Base-by-base conservation (phyloP, 2,113 vertebrate genomes). In the Malurus melanocephalus region DNA sequence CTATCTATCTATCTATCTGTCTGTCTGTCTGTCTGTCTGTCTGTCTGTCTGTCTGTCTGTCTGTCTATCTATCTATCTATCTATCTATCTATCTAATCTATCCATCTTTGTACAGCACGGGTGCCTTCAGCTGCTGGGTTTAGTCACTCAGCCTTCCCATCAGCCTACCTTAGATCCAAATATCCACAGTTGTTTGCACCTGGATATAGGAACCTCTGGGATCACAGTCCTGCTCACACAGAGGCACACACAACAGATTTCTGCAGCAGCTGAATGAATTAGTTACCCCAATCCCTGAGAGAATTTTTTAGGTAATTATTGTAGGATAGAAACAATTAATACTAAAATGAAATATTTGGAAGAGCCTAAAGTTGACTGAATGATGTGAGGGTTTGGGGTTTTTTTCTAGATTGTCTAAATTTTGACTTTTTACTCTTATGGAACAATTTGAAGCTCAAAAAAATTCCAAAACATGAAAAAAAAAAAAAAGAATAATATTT, bases 361-460 rank as follows among this genome's bases (percentile, higher is more conserved):
- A 79, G 9, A 40, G 40, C 11, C 10, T 23, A 40, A 72, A 21
- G 6, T 40, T 82, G 13, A 45, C 32, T 51, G 45, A 73, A 49
- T 13, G 1, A 80, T 38, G 26, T 4, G 3, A 46, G 7, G 3
- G 14, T 22, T 46, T 42, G 33, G 2, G 8, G 2, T 0, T 24
- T 52, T 79, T 65, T 57, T 13, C 14, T 62, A 56, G 6, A 35
- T 72, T 79, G 12, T 15, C 23, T 28, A 65, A 5, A 46, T 48
- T 78, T 82, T 79, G 1, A 32, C 26, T 42, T 85, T 82, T 48
- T 74, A 62, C 15, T 0, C 3, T 73, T 33, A 73, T 17, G 5
- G 35, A 30, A 87, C 4, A 28, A 71, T 60, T 32, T 72, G 28
- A 79, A 68, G 16, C 11, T 80, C 38, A 51, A 45, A 87, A 75